Evolutionary conservation across 2,888 invertebrate genomes (phyloP).

Genomic region (Tanypteryx hageni): DNA sequence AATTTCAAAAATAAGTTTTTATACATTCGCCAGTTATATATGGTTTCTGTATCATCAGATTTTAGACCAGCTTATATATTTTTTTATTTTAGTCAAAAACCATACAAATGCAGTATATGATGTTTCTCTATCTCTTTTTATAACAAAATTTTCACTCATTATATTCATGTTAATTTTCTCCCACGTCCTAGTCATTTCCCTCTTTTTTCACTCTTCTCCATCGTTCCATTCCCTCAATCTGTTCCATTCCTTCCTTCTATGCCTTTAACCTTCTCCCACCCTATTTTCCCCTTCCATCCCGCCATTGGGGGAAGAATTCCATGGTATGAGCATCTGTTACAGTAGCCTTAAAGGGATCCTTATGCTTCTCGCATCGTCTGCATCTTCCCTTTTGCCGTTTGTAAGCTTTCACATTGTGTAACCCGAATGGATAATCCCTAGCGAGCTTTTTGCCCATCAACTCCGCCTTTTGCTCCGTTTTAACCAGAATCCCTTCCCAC

Average conservation of each 20-base stretch:
- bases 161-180: background rate
- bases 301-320: background rate
- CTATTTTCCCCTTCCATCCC: background rate
- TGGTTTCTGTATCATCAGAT: no score
- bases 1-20: no score
- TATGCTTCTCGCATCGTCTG: background rate
- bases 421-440: conserved; percentile 1
- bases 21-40: no score
- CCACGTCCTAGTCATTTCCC: background rate
- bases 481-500: conserved; percentile 7
- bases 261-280: background rate
- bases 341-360: conserved; percentile 32
- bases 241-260: no score
- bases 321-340: conserved; percentile 13
- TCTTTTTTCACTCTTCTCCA: background rate
- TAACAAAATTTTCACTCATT: background rate
- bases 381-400: conserved; percentile 25
- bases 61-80: no score
- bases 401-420: conserved; percentile 32
- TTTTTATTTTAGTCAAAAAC: no score
- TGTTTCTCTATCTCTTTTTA: background rate
- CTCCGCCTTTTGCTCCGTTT: conserved; percentile 22
- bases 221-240: background rate
- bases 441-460: background rate
- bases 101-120: no score